Percentiles rank a stretch among this genome's conserved stretches.
Conservation (phyloP, 2,113 vertebrate species). For the Heloderma charlesbogerti region DNA sequence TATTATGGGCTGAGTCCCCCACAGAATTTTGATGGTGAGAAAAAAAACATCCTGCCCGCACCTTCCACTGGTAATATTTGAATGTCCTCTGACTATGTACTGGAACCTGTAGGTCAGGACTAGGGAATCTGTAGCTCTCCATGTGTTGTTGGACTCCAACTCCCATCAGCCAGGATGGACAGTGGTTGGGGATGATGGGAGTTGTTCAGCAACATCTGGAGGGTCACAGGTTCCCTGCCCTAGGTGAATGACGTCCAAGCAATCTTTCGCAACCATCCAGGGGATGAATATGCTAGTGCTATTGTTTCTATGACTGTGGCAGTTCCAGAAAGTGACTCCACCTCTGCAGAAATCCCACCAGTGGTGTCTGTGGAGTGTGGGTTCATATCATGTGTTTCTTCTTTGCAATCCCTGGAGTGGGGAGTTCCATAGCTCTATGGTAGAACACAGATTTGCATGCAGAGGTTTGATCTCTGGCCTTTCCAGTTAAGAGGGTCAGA, state of each 20-base stretch:
- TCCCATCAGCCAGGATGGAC: background rate
- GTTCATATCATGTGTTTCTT: background rate
- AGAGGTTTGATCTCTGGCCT: background rate
- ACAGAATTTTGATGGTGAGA: conserved; percentile 34
- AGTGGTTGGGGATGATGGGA: background rate
- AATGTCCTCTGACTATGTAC: background rate
- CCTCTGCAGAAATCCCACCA: background rate
- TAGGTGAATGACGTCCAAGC: background rate
- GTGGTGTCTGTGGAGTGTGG: too few relatives aligned
- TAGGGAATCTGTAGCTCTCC: background rate
- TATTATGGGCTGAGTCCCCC: conserved; percentile 22
- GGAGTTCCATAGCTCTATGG: background rate
- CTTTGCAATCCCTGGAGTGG: background rate
- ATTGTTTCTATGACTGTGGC: background rate
- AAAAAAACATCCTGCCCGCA: background rate
- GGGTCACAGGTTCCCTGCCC: background rate
- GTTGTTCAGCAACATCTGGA: background rate
- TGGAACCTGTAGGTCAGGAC: background rate
- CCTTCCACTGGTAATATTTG: background rate
- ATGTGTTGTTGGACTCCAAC: background rate
- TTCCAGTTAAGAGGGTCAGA: too few relatives aligned
- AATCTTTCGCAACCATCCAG: too few relatives aligned
- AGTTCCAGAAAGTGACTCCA: background rate
- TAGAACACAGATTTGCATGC: background rate
- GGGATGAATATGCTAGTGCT: background rate